A percentile compares a stretch with the other conserved stretches of the same genome.
These are phyloP conservation scores for Neotoma lepida DNA, from an alignment of 2,113 vertebrate species.

Conservation along the genomic window DNA sequence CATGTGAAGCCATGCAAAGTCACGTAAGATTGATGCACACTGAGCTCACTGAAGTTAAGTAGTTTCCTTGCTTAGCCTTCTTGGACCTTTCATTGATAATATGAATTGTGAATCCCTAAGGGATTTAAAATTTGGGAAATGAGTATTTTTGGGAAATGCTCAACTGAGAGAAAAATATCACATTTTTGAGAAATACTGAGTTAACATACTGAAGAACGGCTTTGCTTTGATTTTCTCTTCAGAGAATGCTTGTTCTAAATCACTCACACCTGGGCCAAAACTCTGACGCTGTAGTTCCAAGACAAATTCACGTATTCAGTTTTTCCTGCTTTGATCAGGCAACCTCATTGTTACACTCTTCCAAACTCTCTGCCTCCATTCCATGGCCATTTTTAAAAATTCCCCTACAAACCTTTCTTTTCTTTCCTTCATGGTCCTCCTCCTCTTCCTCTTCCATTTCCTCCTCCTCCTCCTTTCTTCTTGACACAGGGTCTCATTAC, in stretches of 20 bases:
- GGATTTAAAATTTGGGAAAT: slow-evolving; percentile 38
- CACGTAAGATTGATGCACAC: background rate
- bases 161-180: background rate
- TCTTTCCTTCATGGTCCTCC: background rate
- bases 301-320: background rate
- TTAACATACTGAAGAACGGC: background rate
- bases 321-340: background rate
- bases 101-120: background rate
- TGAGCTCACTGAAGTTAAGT: background rate
- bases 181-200: slow-evolving; percentile 48
- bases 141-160: slow-evolving; percentile 32
- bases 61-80: slow-evolving; percentile 13
- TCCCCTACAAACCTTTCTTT: background rate
- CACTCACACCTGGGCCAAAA: background rate
- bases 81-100: background rate
- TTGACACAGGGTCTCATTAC: background rate
- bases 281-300: background rate
- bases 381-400: background rate
- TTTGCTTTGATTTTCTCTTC: background rate
- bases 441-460: background rate
- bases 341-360: background rate
- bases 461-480: background rate
- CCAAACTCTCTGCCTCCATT: background rate
- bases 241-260: background rate
- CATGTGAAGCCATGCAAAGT: background rate